Conservation (phyloP, 2,797 vertebrate genomes). For the Chelon labrosus region DNA sequence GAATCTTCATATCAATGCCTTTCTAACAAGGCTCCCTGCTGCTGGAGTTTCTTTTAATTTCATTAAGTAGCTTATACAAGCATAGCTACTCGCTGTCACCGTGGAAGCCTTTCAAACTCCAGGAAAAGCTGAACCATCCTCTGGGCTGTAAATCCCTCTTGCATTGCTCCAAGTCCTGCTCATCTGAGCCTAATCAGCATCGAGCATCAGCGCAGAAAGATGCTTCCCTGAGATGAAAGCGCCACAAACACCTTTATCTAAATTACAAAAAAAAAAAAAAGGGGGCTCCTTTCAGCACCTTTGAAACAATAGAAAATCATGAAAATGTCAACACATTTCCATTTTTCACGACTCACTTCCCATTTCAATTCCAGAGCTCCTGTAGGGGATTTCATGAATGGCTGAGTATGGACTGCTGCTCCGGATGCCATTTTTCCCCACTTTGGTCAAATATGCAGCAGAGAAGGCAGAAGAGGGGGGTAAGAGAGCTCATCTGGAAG, state of each 20-base stretch:
- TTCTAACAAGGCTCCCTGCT: slow-evolving; percentile 24
- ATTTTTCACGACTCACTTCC: slow-evolving; percentile 78
- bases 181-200: slow-evolving; percentile 63
- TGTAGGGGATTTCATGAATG: slow-evolving; percentile 79
- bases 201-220: slow-evolving; percentile 41
- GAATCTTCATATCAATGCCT: slow-evolving; percentile 37
- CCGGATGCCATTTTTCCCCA: slow-evolving; percentile 55
- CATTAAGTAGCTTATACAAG: slow-evolving; percentile 64
- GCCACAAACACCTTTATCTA: slow-evolving; percentile 51
- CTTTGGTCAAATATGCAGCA: slow-evolving; percentile 64
- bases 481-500: slow-evolving; percentile 66
- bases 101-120: slow-evolving; percentile 65
- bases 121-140: slow-evolving; percentile 59
- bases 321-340: slow-evolving; percentile 71
- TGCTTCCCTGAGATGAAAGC: slow-evolving; percentile 48
- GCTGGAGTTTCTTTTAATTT: slow-evolving; percentile 55
- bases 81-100: slow-evolving; percentile 57
- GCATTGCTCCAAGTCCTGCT: slow-evolving; percentile 46
- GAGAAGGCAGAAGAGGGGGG: slow-evolving; percentile 35
- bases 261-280: slow-evolving; percentile 29
- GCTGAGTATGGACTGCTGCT: slow-evolving; percentile 74
- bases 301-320: slow-evolving; percentile 62
- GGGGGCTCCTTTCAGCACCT: slow-evolving; percentile 29
- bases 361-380: slow-evolving; percentile 76
- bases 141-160: slow-evolving; percentile 61